Base-by-base conservation (phyloP, 2,113 vertebrate genomes). In the Dasyprocta punctata region DNA sequence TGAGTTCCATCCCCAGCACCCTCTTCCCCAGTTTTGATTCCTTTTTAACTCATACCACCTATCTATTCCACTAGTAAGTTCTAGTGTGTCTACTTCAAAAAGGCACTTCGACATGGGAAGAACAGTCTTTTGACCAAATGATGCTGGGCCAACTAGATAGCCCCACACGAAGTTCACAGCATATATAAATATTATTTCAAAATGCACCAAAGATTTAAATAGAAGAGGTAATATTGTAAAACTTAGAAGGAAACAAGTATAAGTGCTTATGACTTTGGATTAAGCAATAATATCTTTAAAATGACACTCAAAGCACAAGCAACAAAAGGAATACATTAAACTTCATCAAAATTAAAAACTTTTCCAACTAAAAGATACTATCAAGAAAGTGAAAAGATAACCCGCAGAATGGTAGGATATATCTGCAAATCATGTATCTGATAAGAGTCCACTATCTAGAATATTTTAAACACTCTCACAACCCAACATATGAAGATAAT, bases 331-430 rank as follows among this genome's bases (percentile, higher is more conserved):
- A 83, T 54, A 95, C 73, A 89, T 7, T 33, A 56, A 4, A 90
- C 38, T 54, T 95, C 20, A 81, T 44, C 30, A 75, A 93, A 92
- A 75, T 69, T 28, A 65, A 81, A 93, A 95, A 69, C 26, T 54
- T 75, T 58, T 90, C 10, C 83, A 17, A 56, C 20, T 78, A 88
- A 96, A 93, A 8, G 38, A 90, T 22, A 95, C 1, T 24, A 77
- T 67, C 24, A 94, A 92, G 49, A 92, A 90, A 92, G 67, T 87
- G 3, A 90, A 93, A 88, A 56, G 61, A 92, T 36, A 63, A 93
- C 3, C 22, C 12, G 71, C 13, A 86, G 49, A 77, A 77, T 33
- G 52, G 47, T 33, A 96, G 71, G 71, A 90, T 87, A 92, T 61
- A 90, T 61, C 44, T 78, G 38, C n/a, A 81, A 86, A 81, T 81